phyloP scores from a whole-genome alignment of 1,140 invertebrate genomes.

The Drosophila arawakana region DNA sequence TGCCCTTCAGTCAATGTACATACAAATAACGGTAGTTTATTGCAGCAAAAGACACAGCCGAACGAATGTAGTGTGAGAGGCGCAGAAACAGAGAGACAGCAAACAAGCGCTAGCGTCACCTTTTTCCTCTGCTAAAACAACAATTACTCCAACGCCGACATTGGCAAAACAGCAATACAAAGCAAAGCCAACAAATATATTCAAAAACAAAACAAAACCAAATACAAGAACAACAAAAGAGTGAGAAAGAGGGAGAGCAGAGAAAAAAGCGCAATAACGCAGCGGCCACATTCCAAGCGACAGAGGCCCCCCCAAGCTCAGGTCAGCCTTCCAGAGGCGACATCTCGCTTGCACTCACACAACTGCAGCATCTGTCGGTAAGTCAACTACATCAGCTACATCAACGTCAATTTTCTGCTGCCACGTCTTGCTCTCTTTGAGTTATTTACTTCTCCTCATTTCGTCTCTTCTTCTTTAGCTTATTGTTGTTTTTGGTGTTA shows the following conservation, averaged over 20 bases:
- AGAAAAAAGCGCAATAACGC: conserved; percentile 17
- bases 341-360: conserved; percentile 18
- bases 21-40: conserved; percentile 45
- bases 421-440: conserved; percentile 33
- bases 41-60: conserved; percentile 43
- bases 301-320: conserved; percentile 43
- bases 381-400: conserved; percentile 54
- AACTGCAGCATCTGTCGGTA: conserved; percentile 37
- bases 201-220: conserved; percentile 18
- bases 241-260: too few relatives aligned
- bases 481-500: conserved; percentile 34
- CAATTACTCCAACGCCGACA: conserved; percentile 39
- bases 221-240: background rate
- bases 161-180: conserved; percentile 29
- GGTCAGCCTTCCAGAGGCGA: conserved; percentile 36
- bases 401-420: conserved; percentile 43
- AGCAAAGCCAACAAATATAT: conserved; percentile 24
- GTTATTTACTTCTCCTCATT: conserved; percentile 13
- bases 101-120: conserved; percentile 35
- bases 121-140: conserved; percentile 20
- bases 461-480: background rate
- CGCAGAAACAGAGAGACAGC: conserved; percentile 14
- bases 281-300: conserved; percentile 50
- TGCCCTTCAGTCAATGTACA: conserved; percentile 51
- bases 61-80: conserved; percentile 40